These are phyloP conservation scores for Acanthochromis polyacanthus DNA, from an alignment of 2,113 vertebrate species.

Conservation along the genomic window DNA sequence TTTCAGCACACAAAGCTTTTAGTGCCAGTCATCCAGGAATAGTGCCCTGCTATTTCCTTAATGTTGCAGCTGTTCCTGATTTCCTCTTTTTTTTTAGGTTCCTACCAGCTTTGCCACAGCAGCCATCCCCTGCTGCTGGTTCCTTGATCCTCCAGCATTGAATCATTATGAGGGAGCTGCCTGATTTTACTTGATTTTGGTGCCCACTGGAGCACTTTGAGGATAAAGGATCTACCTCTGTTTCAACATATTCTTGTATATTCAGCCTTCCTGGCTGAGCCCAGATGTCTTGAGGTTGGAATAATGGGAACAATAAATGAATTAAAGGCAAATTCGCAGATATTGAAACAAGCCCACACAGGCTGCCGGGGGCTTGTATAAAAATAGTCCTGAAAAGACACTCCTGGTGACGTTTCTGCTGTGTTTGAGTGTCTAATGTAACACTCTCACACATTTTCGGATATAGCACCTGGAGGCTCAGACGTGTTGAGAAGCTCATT, in stretches of 20 bases:
- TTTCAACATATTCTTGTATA: slow-evolving; percentile 36
- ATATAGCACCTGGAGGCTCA: slow-evolving; percentile 47
- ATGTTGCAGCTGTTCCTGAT: slow-evolving; percentile 70
- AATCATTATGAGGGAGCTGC: slow-evolving; percentile 13
- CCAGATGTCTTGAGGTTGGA: slow-evolving; percentile 55
- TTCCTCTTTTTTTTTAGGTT: slow-evolving; percentile 45
- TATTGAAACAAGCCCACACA: slow-evolving; percentile 70
- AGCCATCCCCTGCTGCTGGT: slow-evolving; percentile 44
- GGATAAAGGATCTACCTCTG: slow-evolving; percentile 3
- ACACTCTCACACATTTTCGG: slow-evolving; percentile 22
- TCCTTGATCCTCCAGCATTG: slow-evolving; percentile 26
- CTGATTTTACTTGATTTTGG: slow-evolving; percentile 38
- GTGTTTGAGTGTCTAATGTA: slow-evolving; percentile 67
- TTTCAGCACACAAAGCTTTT: slow-evolving; percentile 26
- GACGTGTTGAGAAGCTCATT: slow-evolving; percentile 65
- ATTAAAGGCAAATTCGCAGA: slow-evolving; percentile 72
- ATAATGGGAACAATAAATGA: slow-evolving; percentile 54
- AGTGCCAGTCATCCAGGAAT: slow-evolving; percentile 59
- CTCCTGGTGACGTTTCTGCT: slow-evolving; percentile 41
- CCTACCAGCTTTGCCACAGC: slow-evolving; percentile 52
- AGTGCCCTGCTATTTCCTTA: slow-evolving; percentile 41
- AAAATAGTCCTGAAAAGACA: slow-evolving; percentile 57
- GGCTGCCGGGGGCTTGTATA: slow-evolving; percentile 52
- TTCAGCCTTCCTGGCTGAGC: slow-evolving; percentile 18
- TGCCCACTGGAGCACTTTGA: slow-evolving; percentile 25